phyloP scores from a whole-genome alignment of 2,888 invertebrate species.

The Mythimna albipuncta region DNA sequence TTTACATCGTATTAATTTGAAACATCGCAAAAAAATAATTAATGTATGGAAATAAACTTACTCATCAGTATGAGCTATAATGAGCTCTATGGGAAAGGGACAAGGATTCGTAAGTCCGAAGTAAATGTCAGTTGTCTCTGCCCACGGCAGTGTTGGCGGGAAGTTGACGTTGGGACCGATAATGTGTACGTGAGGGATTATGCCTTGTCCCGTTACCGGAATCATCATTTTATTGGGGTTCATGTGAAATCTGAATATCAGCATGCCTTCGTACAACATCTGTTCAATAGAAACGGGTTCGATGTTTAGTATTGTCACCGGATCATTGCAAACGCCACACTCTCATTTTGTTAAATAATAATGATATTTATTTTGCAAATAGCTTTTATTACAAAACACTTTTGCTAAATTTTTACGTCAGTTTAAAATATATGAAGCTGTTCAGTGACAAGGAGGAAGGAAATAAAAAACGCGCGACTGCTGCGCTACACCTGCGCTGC shows the following conservation, averaged over 20 bases:
- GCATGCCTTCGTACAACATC: slow-evolving; percentile 83
- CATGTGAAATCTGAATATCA: slow-evolving; percentile 87
- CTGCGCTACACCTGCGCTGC: too few relatives aligned
- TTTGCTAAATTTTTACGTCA: too few relatives aligned
- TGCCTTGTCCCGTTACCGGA: slow-evolving; percentile 88
- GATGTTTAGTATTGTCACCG: neutral
- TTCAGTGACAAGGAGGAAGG: too few relatives aligned
- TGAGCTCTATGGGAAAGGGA: slow-evolving; percentile 92
- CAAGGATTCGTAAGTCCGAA: slow-evolving; percentile 92
- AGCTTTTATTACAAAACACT: too few relatives aligned
- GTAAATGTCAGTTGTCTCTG: slow-evolving; percentile 89
- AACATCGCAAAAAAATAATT: neutral
- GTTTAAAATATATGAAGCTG: too few relatives aligned
- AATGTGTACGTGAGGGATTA: slow-evolving; percentile 89
- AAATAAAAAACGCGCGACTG: too few relatives aligned
- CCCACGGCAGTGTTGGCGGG: slow-evolving; percentile 92
- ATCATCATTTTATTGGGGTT: slow-evolving; percentile 87
- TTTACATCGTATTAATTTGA: neutral
- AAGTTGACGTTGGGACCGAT: slow-evolving; percentile 89
- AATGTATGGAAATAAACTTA: slow-evolving; percentile 73
- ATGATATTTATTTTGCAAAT: too few relatives aligned
- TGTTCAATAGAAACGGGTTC: slow-evolving; percentile 58
- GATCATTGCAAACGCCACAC: too few relatives aligned
- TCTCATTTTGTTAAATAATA: too few relatives aligned
- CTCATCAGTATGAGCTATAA: slow-evolving; percentile 92